Conservation (phyloP, 2,797 vertebrate genomes). For the Falco concolor region DNA sequence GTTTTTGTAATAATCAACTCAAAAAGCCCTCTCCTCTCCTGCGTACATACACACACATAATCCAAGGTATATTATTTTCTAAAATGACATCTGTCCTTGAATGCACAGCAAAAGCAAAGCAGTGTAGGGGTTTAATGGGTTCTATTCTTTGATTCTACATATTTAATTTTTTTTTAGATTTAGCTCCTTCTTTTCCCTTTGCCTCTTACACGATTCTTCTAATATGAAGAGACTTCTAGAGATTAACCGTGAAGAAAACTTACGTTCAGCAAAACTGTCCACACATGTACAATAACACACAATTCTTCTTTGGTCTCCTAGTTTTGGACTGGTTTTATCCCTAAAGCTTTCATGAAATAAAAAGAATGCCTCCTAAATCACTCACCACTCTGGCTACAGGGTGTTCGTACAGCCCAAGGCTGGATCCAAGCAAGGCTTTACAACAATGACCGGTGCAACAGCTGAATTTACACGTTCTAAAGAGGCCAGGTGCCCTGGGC, state of each 20-base stretch:
- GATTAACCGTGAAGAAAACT: neutral
- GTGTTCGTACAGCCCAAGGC: neutral
- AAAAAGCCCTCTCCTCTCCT: neutral
- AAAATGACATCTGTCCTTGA: neutral
- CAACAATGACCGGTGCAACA: neutral
- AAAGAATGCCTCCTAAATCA: neutral
- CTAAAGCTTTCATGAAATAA: neutral
- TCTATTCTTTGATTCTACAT: neutral
- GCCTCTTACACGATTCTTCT: neutral
- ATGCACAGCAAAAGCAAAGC: neutral
- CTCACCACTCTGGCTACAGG: neutral
- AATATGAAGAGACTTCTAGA: neutral
- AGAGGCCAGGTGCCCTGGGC: accelerated
- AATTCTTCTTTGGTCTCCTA: neutral
- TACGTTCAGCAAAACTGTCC: neutral
- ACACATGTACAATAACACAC: accelerated
- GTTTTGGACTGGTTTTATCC: neutral
- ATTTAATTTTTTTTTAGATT: neutral
- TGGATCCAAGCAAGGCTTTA: neutral
- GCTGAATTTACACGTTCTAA: neutral
- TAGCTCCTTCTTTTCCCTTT: neutral
- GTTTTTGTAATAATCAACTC: neutral
- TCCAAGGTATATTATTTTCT: neutral
- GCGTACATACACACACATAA: neutral
- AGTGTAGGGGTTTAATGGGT: neutral